Base-by-base conservation (phyloP, 2,113 vertebrate genomes). In the Eulemur rufifrons region DNA sequence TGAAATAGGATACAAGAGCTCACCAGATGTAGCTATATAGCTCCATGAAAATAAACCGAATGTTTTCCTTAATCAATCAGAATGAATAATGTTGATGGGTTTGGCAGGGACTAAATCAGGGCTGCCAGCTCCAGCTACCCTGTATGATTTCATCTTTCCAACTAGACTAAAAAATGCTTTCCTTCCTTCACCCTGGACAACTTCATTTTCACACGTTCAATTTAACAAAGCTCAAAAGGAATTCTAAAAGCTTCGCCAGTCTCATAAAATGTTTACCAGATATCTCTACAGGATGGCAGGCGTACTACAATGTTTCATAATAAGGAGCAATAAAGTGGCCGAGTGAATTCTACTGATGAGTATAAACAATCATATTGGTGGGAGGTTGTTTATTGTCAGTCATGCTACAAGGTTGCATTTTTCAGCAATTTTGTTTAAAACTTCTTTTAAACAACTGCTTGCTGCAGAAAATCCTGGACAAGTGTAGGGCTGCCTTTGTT, bases 201-300 rank as follows among this genome's bases (percentile, higher is more conserved):
- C 80, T 98, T 98, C 89, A 97, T 98, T 97, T 98, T 96, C 89
- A 94, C 11, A 1, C 68, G 59, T 97, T 98, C 91, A 96, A 81
- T 98, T 98, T 96, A 97, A 68, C 50, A 97, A 98, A 98, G 68
- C 88, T 97, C 89, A 97, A 82, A 98, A 98, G 61, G 83, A 97
- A 93, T 98, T 98, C 94, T 97, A 86, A 95, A 98, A 97, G 74
- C 96, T 93, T 97, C 0, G 9, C 76, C 86, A 91, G 37, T 95
- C 93, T 98, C 94, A 96, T 97, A 86, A 97, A 98, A 97, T 86
- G 68, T 98, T 98, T 96, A 97, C 94, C 88, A 95, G 77, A 47
- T 96, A 21, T 93, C 93, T 98, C n/a, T 95, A 29, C 61, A 95
- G 86, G 94, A 95, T 95, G 93, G 39, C 69, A 76, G 64, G 80